A percentile compares a stretch with the other conserved stretches of the same genome.
Evolutionary conservation across 2,113 vertebrate species (phyloP).

Genomic region (Chaetodon trifascialis): DNA sequence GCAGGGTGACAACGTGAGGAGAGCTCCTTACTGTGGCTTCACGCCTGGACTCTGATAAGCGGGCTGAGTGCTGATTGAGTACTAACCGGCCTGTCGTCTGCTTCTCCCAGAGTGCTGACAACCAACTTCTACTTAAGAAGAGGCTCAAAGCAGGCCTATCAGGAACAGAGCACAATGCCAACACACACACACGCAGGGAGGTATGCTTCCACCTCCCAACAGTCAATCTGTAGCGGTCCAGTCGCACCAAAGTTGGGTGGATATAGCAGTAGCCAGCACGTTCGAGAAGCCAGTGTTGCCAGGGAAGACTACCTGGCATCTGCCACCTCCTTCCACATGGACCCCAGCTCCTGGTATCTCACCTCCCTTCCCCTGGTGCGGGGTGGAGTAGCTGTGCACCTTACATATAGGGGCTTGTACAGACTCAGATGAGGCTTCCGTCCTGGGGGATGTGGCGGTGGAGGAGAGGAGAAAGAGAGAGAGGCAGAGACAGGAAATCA

Average conservation of each 20-base stretch:
- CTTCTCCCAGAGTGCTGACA: conserved; percentile 56
- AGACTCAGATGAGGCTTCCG: conserved; percentile 63
- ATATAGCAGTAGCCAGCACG: conserved; percentile 61
- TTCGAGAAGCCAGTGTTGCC: conserved; percentile 74
- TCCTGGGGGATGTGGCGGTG: background rate
- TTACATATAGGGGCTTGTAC: conserved; percentile 61
- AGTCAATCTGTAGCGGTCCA: background rate
- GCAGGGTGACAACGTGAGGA: conserved; percentile 48
- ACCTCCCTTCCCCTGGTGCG: conserved; percentile 60
- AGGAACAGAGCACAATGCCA: conserved; percentile 11
- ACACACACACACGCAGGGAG: conserved; percentile 28
- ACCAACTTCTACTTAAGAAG: conserved; percentile 42
- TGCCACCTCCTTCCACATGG: conserved; percentile 45
- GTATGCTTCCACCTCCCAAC: background rate
- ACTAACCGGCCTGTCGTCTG: conserved; percentile 42
- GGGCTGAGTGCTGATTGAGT: conserved; percentile 58
- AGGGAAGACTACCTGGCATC: conserved; percentile 63
- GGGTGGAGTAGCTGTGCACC: conserved; percentile 57
- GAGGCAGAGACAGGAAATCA: conserved; percentile 64
- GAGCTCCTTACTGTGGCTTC: conserved; percentile 47
- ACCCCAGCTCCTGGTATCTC: conserved; percentile 60
- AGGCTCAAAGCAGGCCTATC: conserved; percentile 40
- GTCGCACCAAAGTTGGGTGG: conserved; percentile 68
- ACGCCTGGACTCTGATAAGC: conserved; percentile 62
- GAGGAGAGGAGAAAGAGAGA: background rate